These are phyloP conservation scores for Neosilurus mollespiculum DNA, from an alignment of 2,797 vertebrate species.

Conservation along the genomic window DNA sequence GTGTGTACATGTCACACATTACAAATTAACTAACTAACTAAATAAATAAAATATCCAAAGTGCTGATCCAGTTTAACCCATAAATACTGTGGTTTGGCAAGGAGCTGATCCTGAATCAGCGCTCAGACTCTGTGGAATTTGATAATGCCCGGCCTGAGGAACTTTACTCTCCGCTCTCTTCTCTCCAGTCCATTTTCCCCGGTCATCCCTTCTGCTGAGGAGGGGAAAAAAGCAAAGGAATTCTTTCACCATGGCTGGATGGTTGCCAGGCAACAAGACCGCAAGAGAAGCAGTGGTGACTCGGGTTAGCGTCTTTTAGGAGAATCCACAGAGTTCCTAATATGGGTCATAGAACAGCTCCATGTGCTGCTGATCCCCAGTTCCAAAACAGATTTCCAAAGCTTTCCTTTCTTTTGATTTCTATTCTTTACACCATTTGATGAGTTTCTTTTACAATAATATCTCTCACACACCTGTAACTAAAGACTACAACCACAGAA, in stretches of 20 bases:
- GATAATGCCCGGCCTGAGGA: slow-evolving; percentile 8
- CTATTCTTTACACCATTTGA: neutral
- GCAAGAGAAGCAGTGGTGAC: slow-evolving; percentile 62
- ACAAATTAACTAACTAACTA: neutral
- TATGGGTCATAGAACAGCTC: slow-evolving; percentile 34
- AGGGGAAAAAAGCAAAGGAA: slow-evolving; percentile 68
- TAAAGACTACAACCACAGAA: neutral
- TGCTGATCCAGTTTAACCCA: slow-evolving; percentile 17
- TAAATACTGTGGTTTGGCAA: neutral
- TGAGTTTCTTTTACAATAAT: neutral
- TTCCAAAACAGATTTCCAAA: neutral
- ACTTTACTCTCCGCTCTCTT: slow-evolving; percentile 10
- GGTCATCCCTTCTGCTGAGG: slow-evolving; percentile 9
- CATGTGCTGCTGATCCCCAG: slow-evolving; percentile 21
- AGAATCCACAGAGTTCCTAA: slow-evolving; percentile 48
- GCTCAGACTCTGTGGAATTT: neutral
- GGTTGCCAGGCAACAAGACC: slow-evolving; percentile 80
- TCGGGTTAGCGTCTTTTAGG: slow-evolving; percentile 63
- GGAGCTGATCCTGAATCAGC: slow-evolving; percentile 30
- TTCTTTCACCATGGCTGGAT: slow-evolving; percentile 76
- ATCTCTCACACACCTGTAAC: neutral
- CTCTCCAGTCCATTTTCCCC: slow-evolving; percentile 29
- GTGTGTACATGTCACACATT: neutral
- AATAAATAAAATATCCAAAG: neutral
- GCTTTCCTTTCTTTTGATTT: neutral